Conservation (phyloP, 2,113 vertebrate species). For the Anoura caudifer region DNA sequence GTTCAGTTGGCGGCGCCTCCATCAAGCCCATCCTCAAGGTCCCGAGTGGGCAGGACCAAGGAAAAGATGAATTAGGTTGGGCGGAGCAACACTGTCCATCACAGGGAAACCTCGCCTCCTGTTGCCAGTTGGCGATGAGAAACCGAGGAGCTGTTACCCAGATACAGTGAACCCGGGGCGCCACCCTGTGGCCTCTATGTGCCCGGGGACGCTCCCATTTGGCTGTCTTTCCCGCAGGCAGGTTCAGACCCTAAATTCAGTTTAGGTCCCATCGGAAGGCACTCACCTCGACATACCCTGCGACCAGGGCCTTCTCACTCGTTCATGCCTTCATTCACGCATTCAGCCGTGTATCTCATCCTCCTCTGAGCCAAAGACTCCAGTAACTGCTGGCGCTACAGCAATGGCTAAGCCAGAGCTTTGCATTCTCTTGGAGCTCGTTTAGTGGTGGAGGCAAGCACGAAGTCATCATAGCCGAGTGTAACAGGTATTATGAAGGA, state of each 20-base stretch:
- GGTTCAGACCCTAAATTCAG: neutral
- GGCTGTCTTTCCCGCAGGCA: neutral
- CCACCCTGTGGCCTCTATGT: slow-evolving; percentile 74
- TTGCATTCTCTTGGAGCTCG: neutral
- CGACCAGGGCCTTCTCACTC: neutral
- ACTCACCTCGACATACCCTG: neutral
- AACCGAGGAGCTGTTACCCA: neutral
- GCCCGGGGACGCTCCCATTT: neutral
- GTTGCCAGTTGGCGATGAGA: neutral
- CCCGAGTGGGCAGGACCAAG: slow-evolving; percentile 29
- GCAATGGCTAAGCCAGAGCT: neutral
- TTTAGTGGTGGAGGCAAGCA: neutral
- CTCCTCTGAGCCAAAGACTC: neutral
- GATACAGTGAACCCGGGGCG: slow-evolving; percentile 68
- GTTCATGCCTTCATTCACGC: neutral
- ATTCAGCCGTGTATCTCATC: neutral
- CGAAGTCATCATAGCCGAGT: neutral
- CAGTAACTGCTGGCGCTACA: neutral
- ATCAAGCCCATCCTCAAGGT: neutral
- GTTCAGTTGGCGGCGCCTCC: slow-evolving; percentile 47
- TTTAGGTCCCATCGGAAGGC: neutral
- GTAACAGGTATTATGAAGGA: neutral
- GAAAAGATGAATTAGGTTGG: slow-evolving; percentile 82
- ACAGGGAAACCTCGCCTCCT: neutral
- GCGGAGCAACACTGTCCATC: slow-evolving; percentile 61